Conservation (phyloP, 1,140 invertebrate genomes). For the Armadillidium nasatum region DNA sequence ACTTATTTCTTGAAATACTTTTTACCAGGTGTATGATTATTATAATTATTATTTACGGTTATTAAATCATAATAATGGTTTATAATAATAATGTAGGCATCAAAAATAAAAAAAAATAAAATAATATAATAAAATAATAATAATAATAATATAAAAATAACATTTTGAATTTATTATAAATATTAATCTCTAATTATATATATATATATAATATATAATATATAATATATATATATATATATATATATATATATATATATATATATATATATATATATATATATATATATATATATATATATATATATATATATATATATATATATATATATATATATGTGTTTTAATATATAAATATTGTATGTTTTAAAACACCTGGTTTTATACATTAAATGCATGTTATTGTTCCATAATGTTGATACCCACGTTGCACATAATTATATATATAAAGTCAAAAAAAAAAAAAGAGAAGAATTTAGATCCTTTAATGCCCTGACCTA, state of each 20-base stretch:
- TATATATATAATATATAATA: slow-evolving; percentile 1
- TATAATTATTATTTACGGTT: too few species aligned
- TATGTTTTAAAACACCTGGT: slow-evolving; percentile 11
- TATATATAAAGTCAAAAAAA: background rate
- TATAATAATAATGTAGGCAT: too few species aligned
- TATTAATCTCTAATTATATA: background rate
- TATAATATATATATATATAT: background rate
- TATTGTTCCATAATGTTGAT: background rate
- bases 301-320: slow-evolving; percentile 23
- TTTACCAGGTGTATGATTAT: too few species aligned
- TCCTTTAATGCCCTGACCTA: too few species aligned
- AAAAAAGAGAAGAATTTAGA: background rate
- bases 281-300: slow-evolving; percentile 24
- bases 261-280: background rate
- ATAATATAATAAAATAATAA: too few species aligned
- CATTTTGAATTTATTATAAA: too few species aligned
- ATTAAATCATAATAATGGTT: too few species aligned
- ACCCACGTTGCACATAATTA: too few species aligned
- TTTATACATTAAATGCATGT: slow-evolving; percentile 8
- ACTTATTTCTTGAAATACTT: too few species aligned
- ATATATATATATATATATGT: background rate
- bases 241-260: background rate
- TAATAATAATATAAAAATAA: too few species aligned
- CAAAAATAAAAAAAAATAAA: too few species aligned
- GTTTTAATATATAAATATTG: slow-evolving; percentile 11